Evolutionary conservation across 1,140 invertebrate genomes (phyloP), one percentile per base, ranked within the genome.

Genomic region (Drosophila pseudoobscura): DNA sequence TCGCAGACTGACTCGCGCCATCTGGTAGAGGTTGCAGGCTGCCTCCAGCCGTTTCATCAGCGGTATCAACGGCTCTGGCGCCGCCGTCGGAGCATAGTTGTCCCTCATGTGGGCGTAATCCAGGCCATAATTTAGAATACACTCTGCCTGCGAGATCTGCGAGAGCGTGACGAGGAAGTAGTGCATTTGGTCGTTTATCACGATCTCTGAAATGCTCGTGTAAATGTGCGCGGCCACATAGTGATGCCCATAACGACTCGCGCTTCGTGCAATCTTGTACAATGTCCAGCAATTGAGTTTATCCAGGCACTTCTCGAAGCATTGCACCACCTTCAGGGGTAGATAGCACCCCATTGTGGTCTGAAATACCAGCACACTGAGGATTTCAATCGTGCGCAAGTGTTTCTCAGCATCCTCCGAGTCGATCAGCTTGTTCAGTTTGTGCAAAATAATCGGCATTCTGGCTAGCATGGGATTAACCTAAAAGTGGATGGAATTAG

Each of bases 151-250:
- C 4, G 94, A 95, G 58, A 96, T 93, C 46, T 95, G 93, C 66
- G 95, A 93, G 15, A 99, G 92, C 5, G 96, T 96, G 0, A 95
- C 94, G 43, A 99, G 91, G 96, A 97, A 99, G 84, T 98, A 98
- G 85, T 98, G 95, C 45, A 97, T 94, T 87, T 97, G 95, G 87
- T 99, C 98, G 13, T 96, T 96, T 13, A 96, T 96, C 1, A 98
- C 97, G 77, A 96, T 93, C 74, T 95, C 94, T 0, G 95, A 94
- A 13, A 97, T 90, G 45, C 93, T 93, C 24, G 93, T 93, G 70
- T 97, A 94, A 58, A 97, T 94, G 44, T 92, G 91, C 2, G 94
- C 93, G 0, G 96, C 96, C 46, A 97, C 93, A 61, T 92, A 93
- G 82, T 97, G 96, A 87, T 97, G 96, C 0, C 96, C 96, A 85